Evolutionary conservation across 2,113 vertebrate genomes (phyloP).

Genomic region (Motacilla alba): DNA sequence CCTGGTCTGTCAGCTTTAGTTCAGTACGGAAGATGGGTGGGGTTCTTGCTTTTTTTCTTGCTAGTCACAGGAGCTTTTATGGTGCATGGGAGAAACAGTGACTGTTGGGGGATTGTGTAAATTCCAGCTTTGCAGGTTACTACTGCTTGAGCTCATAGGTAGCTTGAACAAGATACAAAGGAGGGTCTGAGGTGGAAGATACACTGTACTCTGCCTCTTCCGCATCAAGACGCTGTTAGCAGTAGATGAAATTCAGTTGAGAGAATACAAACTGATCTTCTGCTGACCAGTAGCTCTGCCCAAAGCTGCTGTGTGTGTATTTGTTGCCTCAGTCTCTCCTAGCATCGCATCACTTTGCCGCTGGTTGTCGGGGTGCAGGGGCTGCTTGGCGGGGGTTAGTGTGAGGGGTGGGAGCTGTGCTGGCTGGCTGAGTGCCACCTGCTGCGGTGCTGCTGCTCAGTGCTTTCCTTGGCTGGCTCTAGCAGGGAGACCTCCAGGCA

Average conservation of each 20-base stretch:
- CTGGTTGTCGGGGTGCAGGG: neutral
- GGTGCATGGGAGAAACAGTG: neutral
- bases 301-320: neutral
- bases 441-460: neutral
- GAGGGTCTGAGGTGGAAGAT: neutral
- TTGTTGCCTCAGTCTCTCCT: neutral
- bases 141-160: neutral
- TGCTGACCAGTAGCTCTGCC: neutral
- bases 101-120: neutral
- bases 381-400: fast-evolving
- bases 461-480: neutral
- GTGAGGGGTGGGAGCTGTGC: neutral
- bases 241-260: neutral
- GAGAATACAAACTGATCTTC: neutral
- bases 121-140: neutral
- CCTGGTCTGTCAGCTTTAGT: neutral
- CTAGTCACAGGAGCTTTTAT: neutral
- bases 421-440: neutral
- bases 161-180: neutral
- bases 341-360: fast-evolving
- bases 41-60: neutral
- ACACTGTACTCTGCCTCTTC: neutral
- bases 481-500: neutral
- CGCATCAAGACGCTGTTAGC: neutral
- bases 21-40: neutral